Conservation (phyloP, 2,113 vertebrate species). For the Thomomys bottae region DNA sequence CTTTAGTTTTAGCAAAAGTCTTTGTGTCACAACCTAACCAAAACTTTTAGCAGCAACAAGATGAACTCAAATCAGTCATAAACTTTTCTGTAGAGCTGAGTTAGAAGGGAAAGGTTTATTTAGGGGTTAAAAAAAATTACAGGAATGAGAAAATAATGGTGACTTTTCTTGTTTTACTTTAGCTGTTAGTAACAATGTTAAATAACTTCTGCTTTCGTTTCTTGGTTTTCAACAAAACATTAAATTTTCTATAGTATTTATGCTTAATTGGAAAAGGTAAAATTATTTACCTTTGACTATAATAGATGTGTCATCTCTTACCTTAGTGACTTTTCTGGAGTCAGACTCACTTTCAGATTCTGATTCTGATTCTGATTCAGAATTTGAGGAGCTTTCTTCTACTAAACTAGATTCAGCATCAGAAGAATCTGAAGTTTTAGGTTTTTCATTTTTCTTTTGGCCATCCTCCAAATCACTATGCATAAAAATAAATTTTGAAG, state of each 20-base stretch:
- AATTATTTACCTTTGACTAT: not conserved
- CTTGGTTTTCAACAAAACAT: conserved; percentile 35
- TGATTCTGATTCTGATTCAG: conserved; percentile 88
- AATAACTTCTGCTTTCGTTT: not conserved
- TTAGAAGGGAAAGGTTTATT: not conserved
- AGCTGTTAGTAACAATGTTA: not conserved
- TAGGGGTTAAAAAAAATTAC: not conserved
- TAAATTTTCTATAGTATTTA: conserved; percentile 10
- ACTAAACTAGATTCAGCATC: conserved; percentile 83
- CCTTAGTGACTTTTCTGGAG: conserved; percentile 77
- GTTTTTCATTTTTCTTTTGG: conserved; percentile 77
- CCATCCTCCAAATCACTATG: conserved; percentile 82
- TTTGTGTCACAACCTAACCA: not conserved
- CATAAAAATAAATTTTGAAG: conserved; percentile 65
- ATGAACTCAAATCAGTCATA: not conserved
- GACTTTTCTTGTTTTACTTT: not conserved
- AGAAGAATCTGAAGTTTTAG: conserved; percentile 78
- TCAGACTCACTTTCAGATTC: conserved; percentile 81
- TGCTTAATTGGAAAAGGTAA: not conserved
- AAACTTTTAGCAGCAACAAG: not conserved
- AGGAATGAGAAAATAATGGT: not conserved
- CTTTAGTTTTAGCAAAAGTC: not conserved
- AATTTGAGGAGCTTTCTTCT: conserved; percentile 88
- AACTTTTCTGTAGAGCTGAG: not conserved
- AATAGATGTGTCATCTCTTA: conserved; percentile 22